These are phyloP conservation scores for Bungarus multicinctus DNA, from an alignment of 2,113 vertebrate species.

Conservation along the genomic window DNA sequence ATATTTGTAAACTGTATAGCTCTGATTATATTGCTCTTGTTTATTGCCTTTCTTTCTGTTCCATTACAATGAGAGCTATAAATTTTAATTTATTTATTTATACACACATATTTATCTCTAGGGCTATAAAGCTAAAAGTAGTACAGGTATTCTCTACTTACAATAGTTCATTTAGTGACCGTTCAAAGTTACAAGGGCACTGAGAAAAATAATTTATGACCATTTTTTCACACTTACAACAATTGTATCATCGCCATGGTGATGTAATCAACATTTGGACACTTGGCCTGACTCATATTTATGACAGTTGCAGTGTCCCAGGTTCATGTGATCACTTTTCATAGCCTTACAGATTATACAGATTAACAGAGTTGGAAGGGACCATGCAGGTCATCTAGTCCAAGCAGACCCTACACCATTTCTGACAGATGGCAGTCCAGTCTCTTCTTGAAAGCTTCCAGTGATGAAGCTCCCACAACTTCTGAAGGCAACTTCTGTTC, in stretches of 20 bases:
- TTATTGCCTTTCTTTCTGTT: background rate
- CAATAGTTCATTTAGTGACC: background rate
- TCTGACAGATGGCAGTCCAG: no score
- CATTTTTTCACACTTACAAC: background rate
- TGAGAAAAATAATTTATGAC: background rate
- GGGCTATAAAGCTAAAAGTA: background rate
- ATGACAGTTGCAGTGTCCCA: background rate
- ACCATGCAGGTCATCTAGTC: no score
- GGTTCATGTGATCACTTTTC: no score
- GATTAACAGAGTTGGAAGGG: no score
- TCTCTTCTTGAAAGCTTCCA: no score
- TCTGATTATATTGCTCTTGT: background rate
- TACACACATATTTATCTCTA: background rate
- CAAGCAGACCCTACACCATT: no score
- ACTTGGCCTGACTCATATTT: background rate
- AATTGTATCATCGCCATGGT: background rate
- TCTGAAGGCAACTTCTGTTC: no score
- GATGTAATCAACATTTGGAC: background rate
- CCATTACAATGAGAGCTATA: background rate
- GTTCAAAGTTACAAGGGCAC: background rate
- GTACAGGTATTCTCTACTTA: background rate
- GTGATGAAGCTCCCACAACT: no score
- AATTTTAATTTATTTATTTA: background rate
- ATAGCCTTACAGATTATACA: no score
- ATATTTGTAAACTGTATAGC: background rate